Base-by-base conservation (phyloP, 2,888 invertebrate genomes). In the Melipona beecheii region DNA sequence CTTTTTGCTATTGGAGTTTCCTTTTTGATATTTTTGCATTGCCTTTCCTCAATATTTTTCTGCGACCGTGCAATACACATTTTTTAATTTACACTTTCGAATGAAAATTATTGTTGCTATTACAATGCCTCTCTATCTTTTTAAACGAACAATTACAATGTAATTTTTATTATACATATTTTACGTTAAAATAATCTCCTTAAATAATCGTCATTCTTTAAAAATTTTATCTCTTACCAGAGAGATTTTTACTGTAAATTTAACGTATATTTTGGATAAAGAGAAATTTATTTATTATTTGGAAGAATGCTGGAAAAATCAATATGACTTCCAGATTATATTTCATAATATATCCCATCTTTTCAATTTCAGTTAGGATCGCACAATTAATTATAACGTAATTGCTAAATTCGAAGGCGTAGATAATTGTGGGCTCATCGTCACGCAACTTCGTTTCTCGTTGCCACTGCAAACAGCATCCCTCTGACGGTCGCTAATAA, bases 401-500 rank as follows among this genome's bases (percentile, higher is more conserved):
- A 0, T 19, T 54, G 13, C 43, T 27, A 64, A 69, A 74, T 69
- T 62, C 60, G 62, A 21, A 69, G 76, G 80, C 65, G 62, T 62
- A 78, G 27, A 54, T 78, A 72, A 81, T 81, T 72, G 68, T 49
- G 52, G 78, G 17, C 31, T 50, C 56, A 56, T 31, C 75, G 31
- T 69, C 72, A 54, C 36, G 27, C 60, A 68, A 78, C 52, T 65
- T 74, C 65, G 52, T 65, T 74, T 74, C 49, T 21, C 19, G 21
- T 62, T 49, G 15, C 27, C 19, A 31, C 15, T 21, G 19, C 60
- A 68, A 62, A 78, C 60, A 78, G 43, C 60, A 54, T 43, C 52
- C 24, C 65, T 24, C 31, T 43, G 54, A 43, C 65, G n/a, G 13
- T 9, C 43, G 65, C 54, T 75, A 75, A 75, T 75, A 75, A 66